Evolutionary conservation across 2,113 vertebrate species (phyloP), one percentile per base, ranked within the genome.

Genomic region (Clarias gariepinus): DNA sequence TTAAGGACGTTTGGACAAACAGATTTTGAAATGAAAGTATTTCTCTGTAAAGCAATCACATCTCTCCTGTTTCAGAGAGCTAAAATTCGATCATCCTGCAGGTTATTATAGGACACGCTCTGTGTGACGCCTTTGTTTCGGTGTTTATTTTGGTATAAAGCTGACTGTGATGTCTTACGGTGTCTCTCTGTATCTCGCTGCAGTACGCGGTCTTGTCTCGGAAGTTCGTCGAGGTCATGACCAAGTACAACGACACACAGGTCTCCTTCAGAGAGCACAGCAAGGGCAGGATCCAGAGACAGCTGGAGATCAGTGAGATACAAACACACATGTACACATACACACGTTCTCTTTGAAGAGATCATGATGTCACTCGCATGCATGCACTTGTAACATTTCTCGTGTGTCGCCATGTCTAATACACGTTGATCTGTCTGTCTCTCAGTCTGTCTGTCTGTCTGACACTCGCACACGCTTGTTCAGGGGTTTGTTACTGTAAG

Each of bases 221-320:
- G 89, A 98, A 97, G 93, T 99, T 99, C 92, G 97, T 97, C 93
- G 97, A 98, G 60, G 97, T 97, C 83, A 99, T 99, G 98, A 97
- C 96, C 0, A 94, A 94, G 57, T 99, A 98, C 92, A 99, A 98
- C 0, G 94, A 97, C 90, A 97, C 96, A 0, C 98, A 99, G 91
- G 96, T 96, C 36, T 94, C 95, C 1, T 99, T 99, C 90, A 95
- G 98, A 89, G 97, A 99, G 80, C 96, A 96, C 86, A 99, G 98
- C 93, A 99, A 99, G 91, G 95, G 95, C 82, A 95, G 98, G 53
- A 99, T 99, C 83, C 97, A 97, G 90, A 96, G 98, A 19, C 98
- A 99, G 87, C 92, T 99, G 47, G 98, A 99, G 92, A 99, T 99
- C 91, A 99, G 98, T 99, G 89, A 96, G 98, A 82, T 60, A 61